These are phyloP conservation scores for Drosophila helvetica DNA, from an alignment of 2,888 invertebrate genomes.

Conservation along the genomic window DNA sequence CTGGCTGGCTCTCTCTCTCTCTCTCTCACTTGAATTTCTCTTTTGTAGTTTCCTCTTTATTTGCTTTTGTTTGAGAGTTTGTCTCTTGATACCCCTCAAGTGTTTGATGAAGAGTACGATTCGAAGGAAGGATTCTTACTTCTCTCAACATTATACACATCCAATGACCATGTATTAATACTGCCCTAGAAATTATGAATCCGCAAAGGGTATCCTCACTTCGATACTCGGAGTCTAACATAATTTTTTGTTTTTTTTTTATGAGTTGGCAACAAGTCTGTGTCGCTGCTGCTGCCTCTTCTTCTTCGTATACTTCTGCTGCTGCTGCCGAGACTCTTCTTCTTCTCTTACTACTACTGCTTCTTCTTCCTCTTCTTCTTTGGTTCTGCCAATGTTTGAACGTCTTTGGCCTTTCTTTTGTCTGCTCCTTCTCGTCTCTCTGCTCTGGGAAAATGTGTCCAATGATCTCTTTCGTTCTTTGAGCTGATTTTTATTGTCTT, in stretches of 20 bases:
- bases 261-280: conserved; percentile 76
- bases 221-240: neutral
- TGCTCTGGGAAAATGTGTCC: conserved; percentile 62
- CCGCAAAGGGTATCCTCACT: neutral
- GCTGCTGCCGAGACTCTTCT: conserved; percentile 30
- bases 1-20: conserved; percentile 8
- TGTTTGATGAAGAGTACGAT: conserved; percentile 20
- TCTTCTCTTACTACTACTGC: conserved; percentile 6
- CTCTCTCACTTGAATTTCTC: conserved; percentile 60
- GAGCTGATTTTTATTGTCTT: conserved; percentile 57
- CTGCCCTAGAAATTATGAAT: too few species aligned
- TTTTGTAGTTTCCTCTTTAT: conserved; percentile 66
- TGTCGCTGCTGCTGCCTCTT: conserved; percentile 29
- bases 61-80: conserved; percentile 39
- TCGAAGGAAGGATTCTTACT: neutral
- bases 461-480: conserved; percentile 61
- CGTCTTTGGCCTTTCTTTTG: conserved; percentile 79
- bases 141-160: too few species aligned
- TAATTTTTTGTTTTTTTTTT: conserved; percentile 54
- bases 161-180: too few species aligned
- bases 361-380: conserved; percentile 14
- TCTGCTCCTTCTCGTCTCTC: conserved; percentile 26
- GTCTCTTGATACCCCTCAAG: conserved; percentile 29
- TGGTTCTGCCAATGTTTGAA: conserved; percentile 59
- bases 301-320: conserved; percentile 7